Evolutionary conservation across 2,888 invertebrate species (phyloP).

Genomic region (Drosophila acutilabella): DNA sequence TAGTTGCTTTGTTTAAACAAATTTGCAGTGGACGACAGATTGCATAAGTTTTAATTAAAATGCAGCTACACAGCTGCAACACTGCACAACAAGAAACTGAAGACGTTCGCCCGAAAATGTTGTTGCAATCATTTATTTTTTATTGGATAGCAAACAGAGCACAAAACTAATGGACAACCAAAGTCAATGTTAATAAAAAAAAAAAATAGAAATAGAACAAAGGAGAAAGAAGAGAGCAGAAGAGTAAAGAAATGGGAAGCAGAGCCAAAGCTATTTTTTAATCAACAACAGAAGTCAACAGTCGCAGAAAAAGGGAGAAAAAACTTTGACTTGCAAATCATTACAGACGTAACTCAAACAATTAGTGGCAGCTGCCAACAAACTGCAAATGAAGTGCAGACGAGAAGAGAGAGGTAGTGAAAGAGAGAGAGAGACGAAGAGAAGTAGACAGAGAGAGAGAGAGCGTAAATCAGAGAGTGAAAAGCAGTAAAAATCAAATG

Average conservation of each 20-base stretch:
- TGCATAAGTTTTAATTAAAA: conserved; percentile 85
- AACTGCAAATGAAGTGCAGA: conserved; percentile 64
- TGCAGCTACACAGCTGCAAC: conserved; percentile 35
- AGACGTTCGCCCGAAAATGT: conserved; percentile 24
- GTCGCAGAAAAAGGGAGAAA: conserved; percentile 46
- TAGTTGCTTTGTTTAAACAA: not conserved
- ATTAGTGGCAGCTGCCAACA: conserved; percentile 76
- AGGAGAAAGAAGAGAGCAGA: not conserved
- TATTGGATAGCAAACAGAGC: conserved; percentile 38
- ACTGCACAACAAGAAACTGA: conserved; percentile 24
- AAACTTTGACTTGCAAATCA: conserved; percentile 79
- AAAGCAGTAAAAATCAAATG: conserved; percentile 65
- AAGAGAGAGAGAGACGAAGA: not conserved
- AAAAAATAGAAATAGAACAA: conserved; percentile 15
- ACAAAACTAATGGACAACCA: conserved; percentile 54
- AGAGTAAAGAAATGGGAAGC: too few relatives aligned
- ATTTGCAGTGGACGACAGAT: conserved; percentile 40
- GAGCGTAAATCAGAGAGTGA: conserved; percentile 32
- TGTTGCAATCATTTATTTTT: conserved; percentile 29
- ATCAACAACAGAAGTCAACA: conserved; percentile 72
- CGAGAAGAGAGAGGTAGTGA: not conserved
- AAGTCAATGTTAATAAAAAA: conserved; percentile 62
- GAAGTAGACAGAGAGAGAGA: not conserved
- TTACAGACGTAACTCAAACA: conserved; percentile 79
- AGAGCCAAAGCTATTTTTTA: conserved; percentile 60